Conservation (phyloP, 2,888 invertebrate species). For the Andrena praecox region DNA sequence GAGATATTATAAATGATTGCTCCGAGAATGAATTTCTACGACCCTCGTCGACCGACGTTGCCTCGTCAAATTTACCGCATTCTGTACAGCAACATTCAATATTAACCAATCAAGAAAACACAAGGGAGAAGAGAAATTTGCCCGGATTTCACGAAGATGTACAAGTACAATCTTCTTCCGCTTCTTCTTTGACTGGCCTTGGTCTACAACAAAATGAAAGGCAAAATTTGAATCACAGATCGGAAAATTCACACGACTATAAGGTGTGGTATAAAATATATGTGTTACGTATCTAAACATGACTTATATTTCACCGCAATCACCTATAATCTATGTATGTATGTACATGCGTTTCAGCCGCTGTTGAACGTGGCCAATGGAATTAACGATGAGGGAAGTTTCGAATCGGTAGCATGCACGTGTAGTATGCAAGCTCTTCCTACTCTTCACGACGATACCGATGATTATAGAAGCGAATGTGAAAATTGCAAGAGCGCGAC, state of each 20-base stretch:
- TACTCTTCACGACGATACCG: slow-evolving; percentile 86
- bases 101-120: slow-evolving; percentile 63
- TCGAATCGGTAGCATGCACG: slow-evolving; percentile 83
- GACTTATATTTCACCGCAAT: background rate
- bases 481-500: slow-evolving; percentile 93
- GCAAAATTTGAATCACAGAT: slow-evolving; percentile 62
- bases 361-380: slow-evolving; percentile 79
- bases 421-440: slow-evolving; percentile 83
- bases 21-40: slow-evolving; percentile 78
- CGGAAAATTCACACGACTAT: slow-evolving; percentile 59
- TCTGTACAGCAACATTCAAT: slow-evolving; percentile 37
- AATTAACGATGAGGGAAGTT: slow-evolving; percentile 83
- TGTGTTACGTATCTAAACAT: background rate
- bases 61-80: slow-evolving; percentile 30
- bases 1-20: slow-evolving; percentile 80
- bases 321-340: background rate
- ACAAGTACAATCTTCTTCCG: slow-evolving; percentile 49
- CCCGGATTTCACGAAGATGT: slow-evolving; percentile 79
- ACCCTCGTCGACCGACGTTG: slow-evolving; percentile 71
- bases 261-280: slow-evolving; percentile 63
- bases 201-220: slow-evolving; percentile 64
- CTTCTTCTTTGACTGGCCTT: slow-evolving; percentile 41
- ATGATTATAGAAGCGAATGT: slow-evolving; percentile 93
- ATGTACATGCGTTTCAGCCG: slow-evolving; percentile 70
- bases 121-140: slow-evolving; percentile 54